Evolutionary conservation across 2,888 invertebrate genomes (phyloP).

Genomic region (Ectemnius cavifrons): DNA sequence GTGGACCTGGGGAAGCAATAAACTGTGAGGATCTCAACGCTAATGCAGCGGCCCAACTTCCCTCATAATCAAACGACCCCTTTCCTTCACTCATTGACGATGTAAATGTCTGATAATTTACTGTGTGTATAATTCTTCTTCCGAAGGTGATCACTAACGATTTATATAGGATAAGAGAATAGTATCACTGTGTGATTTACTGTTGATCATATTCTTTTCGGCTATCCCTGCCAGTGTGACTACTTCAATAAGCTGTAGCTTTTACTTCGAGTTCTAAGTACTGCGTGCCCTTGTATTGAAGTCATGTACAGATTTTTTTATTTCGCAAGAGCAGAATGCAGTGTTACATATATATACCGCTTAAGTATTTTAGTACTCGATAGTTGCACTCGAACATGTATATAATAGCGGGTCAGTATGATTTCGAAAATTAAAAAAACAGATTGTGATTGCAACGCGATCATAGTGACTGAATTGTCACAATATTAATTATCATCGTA

Average conservation of each 20-base stretch:
- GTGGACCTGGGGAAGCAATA: conserved; percentile 42
- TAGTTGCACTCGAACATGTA: conserved; percentile 28
- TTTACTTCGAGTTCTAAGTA: conserved; percentile 12
- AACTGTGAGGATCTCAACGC: conserved; percentile 63
- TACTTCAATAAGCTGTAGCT: conserved; percentile 22
- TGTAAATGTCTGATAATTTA: conserved; percentile 7
- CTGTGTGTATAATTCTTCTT: conserved; percentile 23
- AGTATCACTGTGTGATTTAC: conserved; percentile 13
- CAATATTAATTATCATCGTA: conserved; percentile 11
- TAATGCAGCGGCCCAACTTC: conserved; percentile 55
- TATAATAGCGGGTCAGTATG: conserved; percentile 14
- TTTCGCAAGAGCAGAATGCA: conserved; percentile 18
- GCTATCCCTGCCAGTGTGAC: conserved; percentile 23
- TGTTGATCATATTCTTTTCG: conserved; percentile 11
- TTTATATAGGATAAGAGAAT: not conserved
- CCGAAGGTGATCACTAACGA: conserved; percentile 1
- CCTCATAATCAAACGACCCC: conserved; percentile 46
- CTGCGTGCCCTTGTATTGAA: conserved; percentile 24
- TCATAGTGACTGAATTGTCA: not conserved
- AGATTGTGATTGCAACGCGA: conserved; percentile 7
- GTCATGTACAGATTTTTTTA: conserved; percentile 44
- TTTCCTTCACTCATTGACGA: conserved; percentile 13
- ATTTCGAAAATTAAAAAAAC: conserved; percentile 24
- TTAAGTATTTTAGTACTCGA: conserved; percentile 34
- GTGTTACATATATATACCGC: conserved; percentile 27